phyloP scores from a whole-genome alignment of 2,797 vertebrate genomes.

The Gallinago solitaria region DNA sequence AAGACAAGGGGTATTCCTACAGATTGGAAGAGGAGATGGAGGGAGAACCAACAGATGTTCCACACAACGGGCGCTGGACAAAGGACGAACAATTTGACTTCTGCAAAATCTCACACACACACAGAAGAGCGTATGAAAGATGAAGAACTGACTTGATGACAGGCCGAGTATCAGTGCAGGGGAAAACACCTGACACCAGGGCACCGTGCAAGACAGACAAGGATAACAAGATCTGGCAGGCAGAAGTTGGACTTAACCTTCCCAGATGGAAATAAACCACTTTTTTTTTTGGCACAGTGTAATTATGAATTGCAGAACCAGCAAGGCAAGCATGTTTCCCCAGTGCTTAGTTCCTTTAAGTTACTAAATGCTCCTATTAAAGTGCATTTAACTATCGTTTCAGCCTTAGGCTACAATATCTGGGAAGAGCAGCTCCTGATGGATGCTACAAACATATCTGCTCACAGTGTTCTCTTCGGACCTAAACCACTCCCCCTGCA shows the following conservation, averaged over 20 bases:
- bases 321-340: accelerated
- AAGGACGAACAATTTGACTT: not conserved
- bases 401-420: not conserved
- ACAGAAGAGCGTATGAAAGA: not conserved
- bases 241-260: not conserved
- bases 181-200: not conserved
- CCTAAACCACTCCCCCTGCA: not conserved
- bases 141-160: not conserved
- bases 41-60: not conserved
- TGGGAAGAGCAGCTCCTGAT: not conserved
- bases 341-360: not conserved
- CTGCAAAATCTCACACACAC: accelerated
- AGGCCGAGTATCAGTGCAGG: not conserved
- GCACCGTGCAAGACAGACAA: not conserved
- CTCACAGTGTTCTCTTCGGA: not conserved
- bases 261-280: not conserved
- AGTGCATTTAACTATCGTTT: not conserved
- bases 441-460: not conserved
- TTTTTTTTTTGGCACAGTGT: not conserved
- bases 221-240: not conserved
- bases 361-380: not conserved
- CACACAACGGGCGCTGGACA: not conserved
- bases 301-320: not conserved
- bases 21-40: not conserved
- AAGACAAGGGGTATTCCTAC: not conserved